phyloP scores from a whole-genome alignment of 2,113 vertebrate genomes.

The Thermophis baileyi region DNA sequence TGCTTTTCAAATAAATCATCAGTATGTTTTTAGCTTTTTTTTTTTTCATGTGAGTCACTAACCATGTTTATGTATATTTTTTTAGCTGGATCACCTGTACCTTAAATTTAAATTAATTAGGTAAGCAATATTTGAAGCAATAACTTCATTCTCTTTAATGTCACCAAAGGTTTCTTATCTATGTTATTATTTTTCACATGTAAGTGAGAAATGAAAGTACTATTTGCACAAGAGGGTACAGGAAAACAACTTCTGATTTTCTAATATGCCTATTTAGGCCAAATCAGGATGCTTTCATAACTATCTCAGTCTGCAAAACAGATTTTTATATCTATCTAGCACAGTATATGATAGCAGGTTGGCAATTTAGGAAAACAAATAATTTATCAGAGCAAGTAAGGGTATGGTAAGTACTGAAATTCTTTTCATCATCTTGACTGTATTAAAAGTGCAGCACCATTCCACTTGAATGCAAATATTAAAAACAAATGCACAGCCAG shows the following conservation, averaged over 20 bases:
- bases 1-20: not conserved
- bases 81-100: not conserved
- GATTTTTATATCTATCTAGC: not conserved
- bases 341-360: not conserved
- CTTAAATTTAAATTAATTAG: not conserved
- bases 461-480: not conserved
- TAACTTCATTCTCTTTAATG: not conserved
- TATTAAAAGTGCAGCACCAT: conserved; percentile 4
- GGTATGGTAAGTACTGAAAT: conserved; percentile 15
- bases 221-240: not conserved
- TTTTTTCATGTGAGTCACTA: not conserved
- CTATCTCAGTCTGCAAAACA: not conserved
- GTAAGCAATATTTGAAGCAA: not conserved
- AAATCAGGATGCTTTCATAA: not conserved
- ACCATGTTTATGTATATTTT: not conserved
- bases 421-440: conserved; percentile 13
- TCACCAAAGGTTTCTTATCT: not conserved
- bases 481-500: conserved; percentile 30
- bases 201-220: not conserved
- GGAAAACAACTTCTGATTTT: not conserved
- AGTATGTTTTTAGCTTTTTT: not conserved
- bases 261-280: not conserved
- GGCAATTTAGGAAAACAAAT: not conserved
- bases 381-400: not conserved
- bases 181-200: not conserved